These are phyloP conservation scores for Cebidichthys violaceus DNA, from an alignment of 2,113 vertebrate species.

Conservation along the genomic window DNA sequence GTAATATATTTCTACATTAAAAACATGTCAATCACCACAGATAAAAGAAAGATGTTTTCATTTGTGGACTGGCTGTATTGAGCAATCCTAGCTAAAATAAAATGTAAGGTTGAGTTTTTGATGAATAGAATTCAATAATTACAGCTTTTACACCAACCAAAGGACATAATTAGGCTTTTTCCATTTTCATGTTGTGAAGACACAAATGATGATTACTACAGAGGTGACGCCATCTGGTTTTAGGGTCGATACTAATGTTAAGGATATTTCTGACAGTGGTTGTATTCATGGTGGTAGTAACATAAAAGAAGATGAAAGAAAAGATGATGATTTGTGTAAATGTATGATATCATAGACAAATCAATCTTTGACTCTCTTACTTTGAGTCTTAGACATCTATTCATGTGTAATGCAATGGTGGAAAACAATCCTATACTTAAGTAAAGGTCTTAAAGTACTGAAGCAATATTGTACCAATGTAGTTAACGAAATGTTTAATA, in stretches of 20 bases:
- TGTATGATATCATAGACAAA: neutral
- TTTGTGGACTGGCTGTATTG: neutral
- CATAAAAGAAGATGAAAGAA: conserved; percentile 8
- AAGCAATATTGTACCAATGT: neutral
- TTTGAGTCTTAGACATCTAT: neutral
- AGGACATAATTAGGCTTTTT: neutral
- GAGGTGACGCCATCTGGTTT: neutral
- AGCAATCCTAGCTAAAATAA: neutral
- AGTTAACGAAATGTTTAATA: too few species aligned
- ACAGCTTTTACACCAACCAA: neutral
- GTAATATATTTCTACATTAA: neutral
- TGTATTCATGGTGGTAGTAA: conserved; percentile 1
- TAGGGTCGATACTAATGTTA: conserved; percentile 6
- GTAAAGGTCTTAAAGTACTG: neutral
- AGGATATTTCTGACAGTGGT: neutral
- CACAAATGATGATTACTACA: conserved; percentile 6
- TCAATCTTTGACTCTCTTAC: conserved; percentile 1
- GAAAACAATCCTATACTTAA: neutral
- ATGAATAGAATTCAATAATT: neutral
- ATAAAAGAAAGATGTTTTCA: neutral
- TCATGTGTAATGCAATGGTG: neutral
- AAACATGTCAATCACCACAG: neutral
- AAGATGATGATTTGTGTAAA: conserved; percentile 11
- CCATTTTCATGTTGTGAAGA: neutral
- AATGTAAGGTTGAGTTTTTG: neutral